Evolutionary conservation across 2,888 invertebrate genomes (phyloP), one percentile per base, ranked within the genome.

Genomic region (Penaeus monodon): DNA sequence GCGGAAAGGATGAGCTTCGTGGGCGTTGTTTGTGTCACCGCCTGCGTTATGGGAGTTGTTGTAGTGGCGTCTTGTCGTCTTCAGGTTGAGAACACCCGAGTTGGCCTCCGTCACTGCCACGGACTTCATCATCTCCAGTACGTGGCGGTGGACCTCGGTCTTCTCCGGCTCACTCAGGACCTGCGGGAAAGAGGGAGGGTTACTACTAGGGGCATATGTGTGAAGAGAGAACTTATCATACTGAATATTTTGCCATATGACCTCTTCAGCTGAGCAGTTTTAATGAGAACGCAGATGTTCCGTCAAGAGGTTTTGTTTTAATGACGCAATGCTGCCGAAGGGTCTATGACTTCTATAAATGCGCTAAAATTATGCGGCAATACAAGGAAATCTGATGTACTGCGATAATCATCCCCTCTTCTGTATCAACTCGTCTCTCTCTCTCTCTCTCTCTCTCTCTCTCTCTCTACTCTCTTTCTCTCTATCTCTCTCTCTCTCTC

Each of bases 71-170:
- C 64, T 87, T 38, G 70, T 70, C 29, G 88, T 89, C 82, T 89
- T 89, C 38, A 89, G 80, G 84, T 90, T 90, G 81, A 90, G 88
- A 17, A 90, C 90, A 24, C 90, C 90, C 14, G 87, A 76, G 85
- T 90, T 90, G 49, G 90, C 90, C 65, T 90, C 90, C 29, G 90
- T 90, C 29, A 90, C 88, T 2, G 90, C 84, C 66, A 90, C 90
- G 27, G 88, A 86, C 79, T 90, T 90, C 90, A 88, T 90, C 90
- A 90, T 90, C 73, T 90, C 90, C 66, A 90, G 81, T 27, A 90
- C 90, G 68, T 88, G 90, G 22, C 90, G 82, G 74, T 90, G 90
- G 20, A 90, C 90, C 74, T 90, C 90, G 8, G 78, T 76, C 79
- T 90, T 90, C 85, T 90, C 90, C 20, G 85, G 77, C 70, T 88